Conservation (phyloP, 92 coral and sea anemone genomes). For the Heteractis magnifica region DNA sequence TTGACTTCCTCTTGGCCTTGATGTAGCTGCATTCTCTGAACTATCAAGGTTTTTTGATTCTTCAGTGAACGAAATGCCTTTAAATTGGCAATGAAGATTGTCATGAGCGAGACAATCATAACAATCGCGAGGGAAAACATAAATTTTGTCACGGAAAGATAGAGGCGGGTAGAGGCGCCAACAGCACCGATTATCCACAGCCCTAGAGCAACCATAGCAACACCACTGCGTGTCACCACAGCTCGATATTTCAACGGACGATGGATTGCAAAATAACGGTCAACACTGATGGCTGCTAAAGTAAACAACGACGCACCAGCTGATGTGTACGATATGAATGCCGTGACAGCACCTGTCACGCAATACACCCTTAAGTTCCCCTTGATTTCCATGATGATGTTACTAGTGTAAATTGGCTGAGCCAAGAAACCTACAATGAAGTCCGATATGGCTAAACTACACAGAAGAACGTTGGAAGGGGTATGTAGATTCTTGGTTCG, state of each 20-base stretch:
- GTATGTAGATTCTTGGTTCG: constrained; percentile 20
- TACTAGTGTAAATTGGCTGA: constrained; percentile 12
- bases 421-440: constrained; percentile 19
- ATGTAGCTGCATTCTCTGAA: constrained; percentile 25
- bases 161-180: constrained; percentile 21
- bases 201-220: constrained; percentile 20
- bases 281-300: constrained; percentile 28
- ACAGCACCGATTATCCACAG: constrained; percentile 17
- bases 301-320: constrained; percentile 36
- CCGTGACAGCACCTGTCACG: constrained; percentile 34
- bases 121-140: constrained; percentile 19
- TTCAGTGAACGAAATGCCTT: constrained; percentile 30
- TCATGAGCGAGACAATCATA: constrained; percentile 6
- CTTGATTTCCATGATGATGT: constrained; percentile 15
- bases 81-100: constrained; percentile 21
- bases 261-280: constrained; percentile 23
- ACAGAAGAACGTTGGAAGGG: constrained; percentile 24
- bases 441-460: constrained; percentile 32
- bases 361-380: constrained; percentile 16
- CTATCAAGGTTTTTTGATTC: not conserved
- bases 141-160: constrained; percentile 4
- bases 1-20: constrained; percentile 24
- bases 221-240: constrained; percentile 20
- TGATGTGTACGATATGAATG: constrained; percentile 19
- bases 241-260: constrained; percentile 23